Evolutionary conservation across 2,113 vertebrate genomes (phyloP).

Genomic region (Ramphastos sulfuratus): DNA sequence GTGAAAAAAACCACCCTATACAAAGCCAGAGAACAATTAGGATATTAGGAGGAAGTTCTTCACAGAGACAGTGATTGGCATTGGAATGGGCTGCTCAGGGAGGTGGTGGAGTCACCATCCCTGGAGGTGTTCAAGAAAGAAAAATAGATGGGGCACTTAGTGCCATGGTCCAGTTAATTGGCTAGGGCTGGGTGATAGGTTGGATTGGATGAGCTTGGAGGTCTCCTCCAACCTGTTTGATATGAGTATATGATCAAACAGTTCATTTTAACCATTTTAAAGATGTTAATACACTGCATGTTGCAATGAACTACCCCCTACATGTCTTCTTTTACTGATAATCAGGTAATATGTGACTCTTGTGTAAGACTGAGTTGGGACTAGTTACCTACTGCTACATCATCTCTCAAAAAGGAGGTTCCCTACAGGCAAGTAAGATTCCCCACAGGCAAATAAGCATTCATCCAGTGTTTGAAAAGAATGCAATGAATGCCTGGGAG

Average conservation of each 20-base stretch:
- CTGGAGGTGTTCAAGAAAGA: no score
- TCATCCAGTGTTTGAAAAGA: not conserved
- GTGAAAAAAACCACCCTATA: not conserved
- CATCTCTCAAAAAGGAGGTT: not conserved
- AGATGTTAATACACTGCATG: not conserved
- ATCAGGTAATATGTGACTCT: not conserved
- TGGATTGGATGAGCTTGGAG: no score
- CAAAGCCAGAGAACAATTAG: not conserved
- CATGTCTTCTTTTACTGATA: not conserved
- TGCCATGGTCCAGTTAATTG: no score
- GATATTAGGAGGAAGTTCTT: no score
- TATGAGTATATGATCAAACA: not conserved
- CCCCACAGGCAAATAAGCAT: no score
- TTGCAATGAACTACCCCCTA: not conserved
- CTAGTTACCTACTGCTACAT: not conserved
- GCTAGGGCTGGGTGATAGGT: no score
- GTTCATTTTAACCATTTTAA: not conserved
- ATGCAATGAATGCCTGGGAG: not conserved
- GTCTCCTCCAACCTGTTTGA: no score
- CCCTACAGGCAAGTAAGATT: not conserved
- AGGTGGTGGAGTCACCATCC: no score
- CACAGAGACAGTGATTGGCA: no score
- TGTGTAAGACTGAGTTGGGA: not conserved
- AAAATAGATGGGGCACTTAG: no score
- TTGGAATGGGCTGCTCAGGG: no score